Conservation (phyloP, 2,888 invertebrate species). For the Trisateles emortualis region DNA sequence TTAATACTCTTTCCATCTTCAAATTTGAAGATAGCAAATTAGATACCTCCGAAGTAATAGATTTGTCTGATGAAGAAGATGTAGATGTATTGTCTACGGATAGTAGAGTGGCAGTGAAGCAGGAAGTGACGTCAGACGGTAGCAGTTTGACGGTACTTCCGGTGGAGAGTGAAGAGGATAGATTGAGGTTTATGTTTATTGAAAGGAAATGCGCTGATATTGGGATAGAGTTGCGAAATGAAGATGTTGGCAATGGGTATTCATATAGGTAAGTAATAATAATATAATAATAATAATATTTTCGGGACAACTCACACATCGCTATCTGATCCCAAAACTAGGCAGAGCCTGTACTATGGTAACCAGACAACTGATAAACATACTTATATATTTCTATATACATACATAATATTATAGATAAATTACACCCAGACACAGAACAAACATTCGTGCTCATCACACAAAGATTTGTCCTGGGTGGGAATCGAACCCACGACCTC, state of each 20-base stretch:
- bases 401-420: no score
- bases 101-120: constrained; percentile 43
- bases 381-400: no score
- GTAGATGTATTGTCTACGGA: constrained; percentile 62
- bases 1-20: constrained; percentile 61
- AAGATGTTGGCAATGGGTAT: constrained; percentile 75
- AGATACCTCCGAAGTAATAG: constrained; percentile 46
- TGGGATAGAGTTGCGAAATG: constrained; percentile 76
- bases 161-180: constrained; percentile 64
- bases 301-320: no score
- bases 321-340: no score
- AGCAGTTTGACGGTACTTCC: constrained; percentile 59
- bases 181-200: constrained; percentile 67
- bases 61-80: constrained; percentile 72
- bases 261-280: constrained; percentile 80
- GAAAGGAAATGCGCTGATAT: constrained; percentile 74
- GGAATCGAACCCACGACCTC: no score
- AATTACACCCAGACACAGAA: no score
- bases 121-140: constrained; percentile 36
- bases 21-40: constrained; percentile 28
- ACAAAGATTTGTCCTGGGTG: no score
- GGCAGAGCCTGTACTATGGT: no score
- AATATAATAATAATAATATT: no score
- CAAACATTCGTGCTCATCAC: no score
- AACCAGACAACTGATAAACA: no score